Evolutionary conservation across 2,888 invertebrate species (phyloP).

Genomic region (Pristionchus fissidentatus): DNA sequence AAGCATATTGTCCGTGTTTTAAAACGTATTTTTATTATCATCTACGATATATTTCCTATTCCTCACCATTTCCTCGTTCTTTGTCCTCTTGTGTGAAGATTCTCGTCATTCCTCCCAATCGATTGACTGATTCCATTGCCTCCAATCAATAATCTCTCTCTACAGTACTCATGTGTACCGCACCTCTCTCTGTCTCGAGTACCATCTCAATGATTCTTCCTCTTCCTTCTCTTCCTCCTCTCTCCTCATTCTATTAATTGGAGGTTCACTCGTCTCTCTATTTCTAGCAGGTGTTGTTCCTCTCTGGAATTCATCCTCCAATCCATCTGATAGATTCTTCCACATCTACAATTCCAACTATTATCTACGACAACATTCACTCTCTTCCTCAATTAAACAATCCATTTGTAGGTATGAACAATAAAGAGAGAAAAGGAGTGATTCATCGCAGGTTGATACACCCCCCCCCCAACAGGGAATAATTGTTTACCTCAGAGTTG

Average conservation of each 20-base stretch:
- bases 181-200: slow-evolving; percentile 19
- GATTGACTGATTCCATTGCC: background rate
- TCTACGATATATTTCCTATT: background rate
- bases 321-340: slow-evolving; percentile 2
- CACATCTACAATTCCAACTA: background rate
- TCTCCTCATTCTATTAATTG: background rate
- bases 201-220: background rate
- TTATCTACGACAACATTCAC: background rate
- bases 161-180: background rate
- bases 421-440: background rate
- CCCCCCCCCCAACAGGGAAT: no score
- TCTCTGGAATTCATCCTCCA: slow-evolving; percentile 10
- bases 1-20: no score
- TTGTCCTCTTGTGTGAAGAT: slow-evolving; percentile 38
- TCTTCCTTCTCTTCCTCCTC: background rate
- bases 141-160: background rate
- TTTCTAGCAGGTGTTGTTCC: background rate
- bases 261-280: background rate
- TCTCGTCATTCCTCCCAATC: background rate
- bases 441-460: background rate
- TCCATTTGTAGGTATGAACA: no score
- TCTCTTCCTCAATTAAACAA: background rate
- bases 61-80: slow-evolving; percentile 10
- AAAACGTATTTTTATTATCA: no score
- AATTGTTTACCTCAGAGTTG: no score